These are phyloP conservation scores for Cervus canadensis DNA, from an alignment of 2,113 vertebrate genomes.

Conservation along the genomic window DNA sequence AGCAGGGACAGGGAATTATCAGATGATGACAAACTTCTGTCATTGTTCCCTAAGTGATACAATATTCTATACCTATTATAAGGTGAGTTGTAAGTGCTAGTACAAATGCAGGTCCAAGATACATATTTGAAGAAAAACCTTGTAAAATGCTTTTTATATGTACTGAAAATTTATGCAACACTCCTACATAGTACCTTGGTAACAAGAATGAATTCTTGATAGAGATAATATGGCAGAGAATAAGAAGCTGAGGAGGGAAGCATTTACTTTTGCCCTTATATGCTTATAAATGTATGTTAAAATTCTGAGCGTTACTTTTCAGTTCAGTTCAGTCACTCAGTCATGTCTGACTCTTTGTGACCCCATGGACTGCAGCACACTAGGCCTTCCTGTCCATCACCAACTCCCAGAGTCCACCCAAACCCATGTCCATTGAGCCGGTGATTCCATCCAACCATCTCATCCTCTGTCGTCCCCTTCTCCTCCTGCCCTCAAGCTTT, in stretches of 20 bases:
- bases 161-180: background rate
- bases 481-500: background rate
- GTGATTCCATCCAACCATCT: background rate
- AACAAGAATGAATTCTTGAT: background rate
- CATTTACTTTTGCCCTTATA: background rate
- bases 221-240: background rate
- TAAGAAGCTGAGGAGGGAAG: background rate
- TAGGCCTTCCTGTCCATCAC: background rate
- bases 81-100: background rate
- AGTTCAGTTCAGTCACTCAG: background rate
- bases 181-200: background rate
- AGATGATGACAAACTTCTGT: background rate
- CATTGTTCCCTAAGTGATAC: background rate
- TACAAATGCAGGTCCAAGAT: background rate
- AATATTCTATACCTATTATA: background rate
- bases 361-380: rapidly evolving
- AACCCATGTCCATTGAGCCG: background rate
- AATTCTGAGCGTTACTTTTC: background rate
- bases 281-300: background rate
- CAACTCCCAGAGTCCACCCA: background rate
- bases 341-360: background rate
- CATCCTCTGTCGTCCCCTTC: background rate
- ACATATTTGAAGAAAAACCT: background rate
- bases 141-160: background rate
- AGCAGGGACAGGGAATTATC: rapidly evolving